Conservation (phyloP, 53 echinoderm and acorn worm species). For the Echinometra lucunter region DNA sequence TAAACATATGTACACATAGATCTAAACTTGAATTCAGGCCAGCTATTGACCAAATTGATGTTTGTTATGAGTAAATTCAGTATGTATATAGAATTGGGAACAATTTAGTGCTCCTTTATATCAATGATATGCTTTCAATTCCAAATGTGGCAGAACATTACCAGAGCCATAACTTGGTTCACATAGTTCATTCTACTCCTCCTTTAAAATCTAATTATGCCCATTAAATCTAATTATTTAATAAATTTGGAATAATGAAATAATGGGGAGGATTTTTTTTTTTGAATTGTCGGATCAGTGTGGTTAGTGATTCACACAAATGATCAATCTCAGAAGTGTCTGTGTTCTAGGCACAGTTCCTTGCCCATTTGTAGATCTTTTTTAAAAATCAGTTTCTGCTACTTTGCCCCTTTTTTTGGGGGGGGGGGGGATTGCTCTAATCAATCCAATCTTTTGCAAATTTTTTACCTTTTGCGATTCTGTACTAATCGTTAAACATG, state of each 20-base stretch:
- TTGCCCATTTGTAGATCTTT: no score
- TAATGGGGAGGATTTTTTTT: background rate
- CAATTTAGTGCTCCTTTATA: background rate
- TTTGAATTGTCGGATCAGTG: background rate
- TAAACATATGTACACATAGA: background rate
- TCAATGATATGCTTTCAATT: background rate
- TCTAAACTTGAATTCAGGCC: background rate
- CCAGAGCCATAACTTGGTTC: background rate
- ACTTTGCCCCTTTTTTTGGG: no score
- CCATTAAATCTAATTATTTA: background rate
- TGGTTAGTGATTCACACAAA: background rate
- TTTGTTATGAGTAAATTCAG: background rate
- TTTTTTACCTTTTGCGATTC: no score
- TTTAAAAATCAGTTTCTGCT: no score
- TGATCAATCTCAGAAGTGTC: no score
- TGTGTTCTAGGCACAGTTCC: no score
- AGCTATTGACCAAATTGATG: background rate
- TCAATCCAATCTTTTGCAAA: no score
- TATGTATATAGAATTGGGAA: slow-evolving; percentile 7
- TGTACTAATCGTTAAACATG: no score
- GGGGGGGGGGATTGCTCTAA: no score
- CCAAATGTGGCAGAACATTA: background rate
- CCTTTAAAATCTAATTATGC: background rate
- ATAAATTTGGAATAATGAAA: background rate
- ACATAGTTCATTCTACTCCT: no score